Base-by-base conservation (phyloP, 2,797 vertebrate genomes). In the Echeneis naucrates region DNA sequence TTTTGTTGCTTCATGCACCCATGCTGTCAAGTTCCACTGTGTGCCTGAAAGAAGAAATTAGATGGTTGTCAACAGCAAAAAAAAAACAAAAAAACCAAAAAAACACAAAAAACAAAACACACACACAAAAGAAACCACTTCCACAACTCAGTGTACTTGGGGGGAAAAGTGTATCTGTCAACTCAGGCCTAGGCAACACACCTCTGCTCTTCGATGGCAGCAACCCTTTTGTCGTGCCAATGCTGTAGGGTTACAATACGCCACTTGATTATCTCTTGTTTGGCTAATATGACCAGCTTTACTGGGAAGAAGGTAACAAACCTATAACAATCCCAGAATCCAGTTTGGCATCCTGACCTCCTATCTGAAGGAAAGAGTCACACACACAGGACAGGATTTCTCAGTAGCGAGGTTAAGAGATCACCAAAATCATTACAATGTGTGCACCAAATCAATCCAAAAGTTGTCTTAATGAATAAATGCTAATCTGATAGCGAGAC, bases 11-110 rank as follows among this genome's bases (percentile, higher is more conserved):
- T 70, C 38, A 19, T 70, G 68, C 10, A 8, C 68, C 72, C 51
- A 79, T 48, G 4, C 72, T 35, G 59, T 78, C 66, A 72, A 78
- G 55, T 66, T 81, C 47, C 72, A 82, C 54, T 81, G 56, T 79
- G 80, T 79, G 73, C 74, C 80, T 86, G 75, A 78, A 82, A 85
- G 55, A 76, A 85, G 56, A 81, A 81, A 83, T 67, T 40, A 81
- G 72, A 68, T 40, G 32, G 71, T 38, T 80, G 51, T 75, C 55
- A 79, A 62, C 59, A 72, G 53, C 19, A 40, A 54, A 40, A 60
- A 72, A 62, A 65, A 45, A 37, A 54, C 59, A 60, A 35, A 59
- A 58, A 55, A 78, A 17, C 5, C 16, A 38, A 13, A 38, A 40
- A 4, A 14, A 40, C 3, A 16, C 37, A 75, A n/a, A n/a, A n/a